A percentile compares a stretch with the other conserved stretches of the same genome.
phyloP scores from a whole-genome alignment of 2,888 invertebrate genomes.

The Argyresthia albistria region DNA sequence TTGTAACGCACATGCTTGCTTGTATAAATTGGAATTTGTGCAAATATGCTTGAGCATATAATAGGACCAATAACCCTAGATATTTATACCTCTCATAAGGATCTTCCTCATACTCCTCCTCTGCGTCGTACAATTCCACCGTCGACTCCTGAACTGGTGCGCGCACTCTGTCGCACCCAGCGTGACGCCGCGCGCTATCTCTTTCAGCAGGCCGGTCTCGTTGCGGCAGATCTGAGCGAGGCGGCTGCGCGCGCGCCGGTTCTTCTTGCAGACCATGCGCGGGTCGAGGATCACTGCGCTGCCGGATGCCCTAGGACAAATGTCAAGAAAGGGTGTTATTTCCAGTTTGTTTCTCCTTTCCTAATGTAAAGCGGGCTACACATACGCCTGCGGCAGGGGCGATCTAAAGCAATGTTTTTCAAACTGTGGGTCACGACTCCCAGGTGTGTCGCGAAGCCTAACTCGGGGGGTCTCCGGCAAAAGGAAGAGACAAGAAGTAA shows the following conservation, averaged over 20 bases:
- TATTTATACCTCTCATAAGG: constrained; percentile 82
- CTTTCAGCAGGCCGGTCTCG: constrained; percentile 83
- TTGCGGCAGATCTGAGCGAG: constrained; percentile 88
- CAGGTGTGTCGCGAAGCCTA: no score
- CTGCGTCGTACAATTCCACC: constrained; percentile 92
- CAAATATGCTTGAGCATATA: neutral
- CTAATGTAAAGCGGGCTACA: no score
- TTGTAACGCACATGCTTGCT: no score
- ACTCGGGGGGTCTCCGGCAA: no score
- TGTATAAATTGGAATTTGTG: no score
- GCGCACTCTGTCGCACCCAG: constrained; percentile 90
- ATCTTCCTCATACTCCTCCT: constrained; percentile 88
- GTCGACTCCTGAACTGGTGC: constrained; percentile 85
- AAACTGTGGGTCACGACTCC: no score
- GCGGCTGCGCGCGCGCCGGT: constrained; percentile 82
- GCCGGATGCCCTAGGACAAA: constrained; percentile 78
- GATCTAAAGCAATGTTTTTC: no score
- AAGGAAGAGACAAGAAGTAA: no score
- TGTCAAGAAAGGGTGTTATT: neutral
- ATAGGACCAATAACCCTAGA: neutral
- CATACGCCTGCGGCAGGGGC: no score
- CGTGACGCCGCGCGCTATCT: constrained; percentile 87
- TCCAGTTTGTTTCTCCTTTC: no score
- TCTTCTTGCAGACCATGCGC: constrained; percentile 89
- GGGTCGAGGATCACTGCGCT: constrained; percentile 93